phyloP scores from a whole-genome alignment of 2,113 vertebrate species.

The Sander vitreus region DNA sequence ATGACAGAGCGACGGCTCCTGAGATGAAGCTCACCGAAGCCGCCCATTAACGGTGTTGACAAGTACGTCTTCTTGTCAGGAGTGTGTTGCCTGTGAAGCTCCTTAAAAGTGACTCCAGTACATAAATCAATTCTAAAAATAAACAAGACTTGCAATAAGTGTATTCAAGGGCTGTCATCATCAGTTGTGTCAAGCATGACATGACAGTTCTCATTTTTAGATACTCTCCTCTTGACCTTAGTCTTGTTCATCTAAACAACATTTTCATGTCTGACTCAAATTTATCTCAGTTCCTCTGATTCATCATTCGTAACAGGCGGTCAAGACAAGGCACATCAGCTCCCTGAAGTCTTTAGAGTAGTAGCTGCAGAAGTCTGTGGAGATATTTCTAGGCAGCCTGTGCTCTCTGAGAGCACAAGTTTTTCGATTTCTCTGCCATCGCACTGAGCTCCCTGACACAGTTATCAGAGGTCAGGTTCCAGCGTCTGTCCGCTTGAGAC shows the following conservation, averaged over 20 bases:
- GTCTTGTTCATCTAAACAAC: slow-evolving; percentile 61
- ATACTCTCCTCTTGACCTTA: slow-evolving; percentile 60
- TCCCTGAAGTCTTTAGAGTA: slow-evolving; percentile 52
- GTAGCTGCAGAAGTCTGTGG: slow-evolving; percentile 18
- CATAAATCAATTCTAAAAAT: slow-evolving; percentile 70
- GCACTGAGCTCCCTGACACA: slow-evolving; percentile 61
- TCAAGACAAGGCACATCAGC: slow-evolving; percentile 46
- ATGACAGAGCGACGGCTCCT: slow-evolving; percentile 56
- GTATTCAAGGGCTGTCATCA: slow-evolving; percentile 57
- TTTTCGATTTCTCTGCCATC: slow-evolving; percentile 65
- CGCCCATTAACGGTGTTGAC: slow-evolving; percentile 66
- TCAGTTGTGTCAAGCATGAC: slow-evolving; percentile 57
- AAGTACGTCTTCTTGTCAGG: slow-evolving; percentile 64
- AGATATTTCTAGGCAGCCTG: slow-evolving; percentile 47
- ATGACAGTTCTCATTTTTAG: slow-evolving; percentile 74
- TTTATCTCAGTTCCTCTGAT: slow-evolving; percentile 56
- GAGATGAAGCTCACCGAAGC: slow-evolving; percentile 56
- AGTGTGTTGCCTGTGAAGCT: slow-evolving; percentile 49
- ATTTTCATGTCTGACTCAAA: slow-evolving; percentile 65
- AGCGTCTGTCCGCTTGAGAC: slow-evolving; percentile 67
- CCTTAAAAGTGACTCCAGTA: slow-evolving; percentile 50
- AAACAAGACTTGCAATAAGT: slow-evolving; percentile 45
- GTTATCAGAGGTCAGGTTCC: slow-evolving; percentile 68
- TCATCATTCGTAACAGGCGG: slow-evolving; percentile 49
- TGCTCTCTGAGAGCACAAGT: slow-evolving; percentile 7